Percentiles rank a stretch among this genome's conserved stretches.
Evolutionary conservation across 2,797 vertebrate genomes (phyloP).

Genomic region (Anguilla anguilla): DNA sequence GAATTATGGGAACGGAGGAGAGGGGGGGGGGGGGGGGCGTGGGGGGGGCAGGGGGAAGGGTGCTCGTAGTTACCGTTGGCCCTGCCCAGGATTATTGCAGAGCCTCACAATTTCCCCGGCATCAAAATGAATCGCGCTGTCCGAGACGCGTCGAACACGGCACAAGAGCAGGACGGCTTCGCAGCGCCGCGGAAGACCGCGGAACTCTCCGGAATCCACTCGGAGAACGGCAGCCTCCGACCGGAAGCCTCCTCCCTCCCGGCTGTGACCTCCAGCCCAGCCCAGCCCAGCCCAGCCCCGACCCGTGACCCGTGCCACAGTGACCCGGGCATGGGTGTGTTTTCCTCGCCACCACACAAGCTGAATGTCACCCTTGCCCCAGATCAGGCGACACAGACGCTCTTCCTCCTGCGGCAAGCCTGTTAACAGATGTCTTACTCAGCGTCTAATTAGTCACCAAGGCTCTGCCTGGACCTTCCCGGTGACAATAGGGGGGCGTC

Average conservation of each 20-base stretch:
- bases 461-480: conserved; percentile 68
- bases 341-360: conserved; percentile 72
- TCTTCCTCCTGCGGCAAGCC: conserved; percentile 69
- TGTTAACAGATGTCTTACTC: conserved; percentile 73
- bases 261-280: conserved; percentile 67
- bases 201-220: conserved; percentile 14
- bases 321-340: conserved; percentile 71
- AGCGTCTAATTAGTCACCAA: conserved; percentile 78
- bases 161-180: not conserved
- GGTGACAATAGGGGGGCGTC: conserved; percentile 79
- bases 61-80: not conserved
- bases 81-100: not conserved
- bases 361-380: conserved; percentile 64
- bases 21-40: not conserved
- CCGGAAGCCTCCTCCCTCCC: conserved; percentile 57
- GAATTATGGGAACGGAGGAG: not conserved
- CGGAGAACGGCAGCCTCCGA: conserved; percentile 62
- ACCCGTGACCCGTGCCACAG: conserved; percentile 67
- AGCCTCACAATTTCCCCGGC: not conserved
- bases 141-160: not conserved
- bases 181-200: not conserved
- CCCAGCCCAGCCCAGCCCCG: not conserved
- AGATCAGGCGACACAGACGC: conserved; percentile 71
- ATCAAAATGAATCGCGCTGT: not conserved
- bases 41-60: not conserved